Evolutionary conservation across 1,140 invertebrate genomes (phyloP).

Genomic region (Fopius arisanus): DNA sequence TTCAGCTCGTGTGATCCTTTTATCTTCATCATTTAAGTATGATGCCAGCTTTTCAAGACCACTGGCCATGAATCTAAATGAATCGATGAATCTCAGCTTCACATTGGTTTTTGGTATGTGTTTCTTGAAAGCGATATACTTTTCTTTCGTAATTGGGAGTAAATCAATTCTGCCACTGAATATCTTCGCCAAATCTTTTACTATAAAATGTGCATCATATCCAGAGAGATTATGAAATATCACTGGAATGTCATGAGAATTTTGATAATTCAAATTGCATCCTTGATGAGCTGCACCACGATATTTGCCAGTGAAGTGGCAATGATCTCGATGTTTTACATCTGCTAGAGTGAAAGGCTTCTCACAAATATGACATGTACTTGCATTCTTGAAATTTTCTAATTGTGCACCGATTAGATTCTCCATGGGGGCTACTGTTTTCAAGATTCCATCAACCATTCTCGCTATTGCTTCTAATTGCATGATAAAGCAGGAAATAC

Average conservation of each 20-base stretch:
- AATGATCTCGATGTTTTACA: constrained; percentile 43
- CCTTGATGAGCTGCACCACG: constrained; percentile 45
- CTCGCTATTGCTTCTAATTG: not conserved
- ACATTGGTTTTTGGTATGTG: constrained; percentile 18
- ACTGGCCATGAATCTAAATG: constrained; percentile 28
- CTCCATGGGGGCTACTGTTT: not conserved
- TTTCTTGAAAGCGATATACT: constrained; percentile 40
- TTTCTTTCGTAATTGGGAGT: constrained; percentile 39
- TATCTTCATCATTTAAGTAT: constrained; percentile 12
- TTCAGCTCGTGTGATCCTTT: not conserved
- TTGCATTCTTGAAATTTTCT: not conserved
- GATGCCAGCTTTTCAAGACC: constrained; percentile 27
- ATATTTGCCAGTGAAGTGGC: constrained; percentile 50
- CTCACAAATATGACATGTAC: not conserved
- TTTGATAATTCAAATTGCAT: constrained; percentile 54
- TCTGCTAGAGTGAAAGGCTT: not conserved
- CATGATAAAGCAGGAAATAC: not conserved
- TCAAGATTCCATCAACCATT: not conserved
- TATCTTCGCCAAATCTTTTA: constrained; percentile 23
- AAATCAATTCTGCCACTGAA: constrained; percentile 20
- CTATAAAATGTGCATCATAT: constrained; percentile 45
- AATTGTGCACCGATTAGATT: not conserved
- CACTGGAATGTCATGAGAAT: constrained; percentile 40
- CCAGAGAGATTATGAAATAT: constrained; percentile 52
- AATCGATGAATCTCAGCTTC: constrained; percentile 36